Evolutionary conservation across 1,140 invertebrate species (phyloP).

Genomic region (Chironomus tepperi): DNA sequence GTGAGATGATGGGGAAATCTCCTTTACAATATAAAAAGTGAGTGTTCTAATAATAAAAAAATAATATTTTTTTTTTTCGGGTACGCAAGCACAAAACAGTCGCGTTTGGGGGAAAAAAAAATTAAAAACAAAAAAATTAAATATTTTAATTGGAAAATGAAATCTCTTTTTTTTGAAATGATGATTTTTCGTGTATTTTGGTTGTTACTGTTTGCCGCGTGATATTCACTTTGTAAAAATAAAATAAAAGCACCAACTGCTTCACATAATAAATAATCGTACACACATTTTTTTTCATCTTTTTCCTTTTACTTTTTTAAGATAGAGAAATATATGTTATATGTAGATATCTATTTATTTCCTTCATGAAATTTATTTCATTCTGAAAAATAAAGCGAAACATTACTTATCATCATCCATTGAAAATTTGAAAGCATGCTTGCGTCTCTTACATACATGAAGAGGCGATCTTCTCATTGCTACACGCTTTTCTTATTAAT

Average conservation of each 20-base stretch:
- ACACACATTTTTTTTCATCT: neutral
- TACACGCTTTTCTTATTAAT: conserved; percentile 5
- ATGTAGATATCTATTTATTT: neutral
- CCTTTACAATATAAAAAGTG: neutral
- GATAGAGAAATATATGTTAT: too few species aligned
- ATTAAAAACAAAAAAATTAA: conserved; percentile 22
- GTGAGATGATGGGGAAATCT: neutral
- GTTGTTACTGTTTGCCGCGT: neutral
- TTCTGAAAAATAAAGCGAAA: neutral
- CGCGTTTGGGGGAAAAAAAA: neutral
- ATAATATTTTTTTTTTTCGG: neutral
- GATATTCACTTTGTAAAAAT: neutral
- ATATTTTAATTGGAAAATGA: conserved; percentile 23
- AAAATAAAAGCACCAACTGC: conserved; percentile 22
- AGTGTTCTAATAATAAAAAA: conserved; percentile 6
- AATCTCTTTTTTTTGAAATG: neutral
- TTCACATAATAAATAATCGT: conserved; percentile 17
- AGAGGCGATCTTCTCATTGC: neutral
- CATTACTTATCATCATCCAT: conserved; percentile 13
- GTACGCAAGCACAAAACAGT: neutral
- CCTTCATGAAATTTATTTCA: neutral
- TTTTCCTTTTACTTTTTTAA: neutral
- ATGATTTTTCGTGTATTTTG: neutral
- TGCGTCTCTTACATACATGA: neutral
- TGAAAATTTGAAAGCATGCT: conserved; percentile 13